These are phyloP conservation scores for Atopsyche davidsoni DNA, from an alignment of 1,140 invertebrate species.

Conservation along the genomic window DNA sequence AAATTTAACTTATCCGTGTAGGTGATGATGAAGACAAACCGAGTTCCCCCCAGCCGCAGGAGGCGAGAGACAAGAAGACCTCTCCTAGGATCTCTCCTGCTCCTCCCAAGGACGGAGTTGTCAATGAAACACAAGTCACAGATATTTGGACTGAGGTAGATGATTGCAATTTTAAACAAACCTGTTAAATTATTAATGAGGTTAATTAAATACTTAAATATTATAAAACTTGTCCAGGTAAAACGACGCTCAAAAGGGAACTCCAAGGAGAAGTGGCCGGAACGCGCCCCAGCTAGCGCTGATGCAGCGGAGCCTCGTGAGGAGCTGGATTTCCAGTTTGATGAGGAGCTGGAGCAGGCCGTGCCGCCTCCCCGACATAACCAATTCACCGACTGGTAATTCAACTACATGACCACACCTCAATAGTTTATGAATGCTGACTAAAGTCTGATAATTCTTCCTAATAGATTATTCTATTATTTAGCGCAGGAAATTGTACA, in stretches of 20 bases:
- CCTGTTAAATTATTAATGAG: slow-evolving; percentile 4
- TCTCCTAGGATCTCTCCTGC: no score
- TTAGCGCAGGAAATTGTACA: no score
- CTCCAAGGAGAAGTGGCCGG: slow-evolving; percentile 37
- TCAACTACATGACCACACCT: no score
- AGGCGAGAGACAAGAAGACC: no score
- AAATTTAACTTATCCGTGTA: no score
- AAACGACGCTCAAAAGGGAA: slow-evolving; percentile 50
- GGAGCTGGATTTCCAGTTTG: slow-evolving; percentile 94
- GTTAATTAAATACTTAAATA: no score
- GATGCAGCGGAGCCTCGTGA: slow-evolving; percentile 56
- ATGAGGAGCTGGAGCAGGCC: slow-evolving; percentile 83
- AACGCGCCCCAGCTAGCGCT: slow-evolving; percentile 27
- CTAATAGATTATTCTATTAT: no score
- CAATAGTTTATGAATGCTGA: no score
- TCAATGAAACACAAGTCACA: slow-evolving; percentile 31
- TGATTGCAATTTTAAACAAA: slow-evolving; percentile 9
- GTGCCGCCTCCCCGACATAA: slow-evolving; percentile 65
- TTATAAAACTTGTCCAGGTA: slow-evolving; percentile 41
- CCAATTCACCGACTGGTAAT: slow-evolving; percentile 63
- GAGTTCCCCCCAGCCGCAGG: no score
- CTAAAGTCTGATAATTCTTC: no score
- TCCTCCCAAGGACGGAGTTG: no score
- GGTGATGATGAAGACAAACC: no score
- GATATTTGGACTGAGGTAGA: slow-evolving; percentile 51